These are phyloP conservation scores for Phyllostomus hastatus DNA, from an alignment of 2,113 vertebrate species.

Conservation along the genomic window DNA sequence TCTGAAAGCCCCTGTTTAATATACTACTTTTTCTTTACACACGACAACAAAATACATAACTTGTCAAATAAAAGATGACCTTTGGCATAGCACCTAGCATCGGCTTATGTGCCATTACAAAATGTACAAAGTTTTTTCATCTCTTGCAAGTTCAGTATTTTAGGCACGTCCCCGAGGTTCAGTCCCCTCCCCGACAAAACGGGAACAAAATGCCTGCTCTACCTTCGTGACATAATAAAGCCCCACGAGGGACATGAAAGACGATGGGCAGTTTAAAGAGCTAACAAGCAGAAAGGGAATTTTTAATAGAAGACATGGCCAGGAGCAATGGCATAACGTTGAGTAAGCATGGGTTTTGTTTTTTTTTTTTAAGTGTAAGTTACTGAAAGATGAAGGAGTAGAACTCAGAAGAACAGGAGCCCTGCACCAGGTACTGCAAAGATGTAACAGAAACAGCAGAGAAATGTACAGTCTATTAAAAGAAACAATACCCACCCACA, in stretches of 20 bases:
- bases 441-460: slow-evolving; percentile 2
- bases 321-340: not conserved
- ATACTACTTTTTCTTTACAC: not conserved
- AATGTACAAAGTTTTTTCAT: not conserved
- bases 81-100: not conserved
- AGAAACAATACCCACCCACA: slow-evolving; percentile 45
- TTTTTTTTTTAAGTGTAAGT: not conserved
- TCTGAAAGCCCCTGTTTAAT: not conserved
- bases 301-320: not conserved
- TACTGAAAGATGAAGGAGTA: not conserved
- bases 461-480: slow-evolving; percentile 40
- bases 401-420: not conserved
- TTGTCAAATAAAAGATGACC: not conserved
- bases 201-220: not conserved
- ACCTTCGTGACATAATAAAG: not conserved
- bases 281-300: not conserved
- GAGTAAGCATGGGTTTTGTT: not conserved
- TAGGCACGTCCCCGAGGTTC: not conserved
- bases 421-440: not conserved
- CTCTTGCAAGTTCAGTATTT: not conserved
- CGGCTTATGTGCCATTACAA: not conserved
- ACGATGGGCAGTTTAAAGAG: not conserved
- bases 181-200: not conserved
- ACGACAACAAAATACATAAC: not conserved
- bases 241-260: not conserved